Evolutionary conservation across 2,113 vertebrate species (phyloP).

Genomic region (Pseudorectes ferrugineus): DNA sequence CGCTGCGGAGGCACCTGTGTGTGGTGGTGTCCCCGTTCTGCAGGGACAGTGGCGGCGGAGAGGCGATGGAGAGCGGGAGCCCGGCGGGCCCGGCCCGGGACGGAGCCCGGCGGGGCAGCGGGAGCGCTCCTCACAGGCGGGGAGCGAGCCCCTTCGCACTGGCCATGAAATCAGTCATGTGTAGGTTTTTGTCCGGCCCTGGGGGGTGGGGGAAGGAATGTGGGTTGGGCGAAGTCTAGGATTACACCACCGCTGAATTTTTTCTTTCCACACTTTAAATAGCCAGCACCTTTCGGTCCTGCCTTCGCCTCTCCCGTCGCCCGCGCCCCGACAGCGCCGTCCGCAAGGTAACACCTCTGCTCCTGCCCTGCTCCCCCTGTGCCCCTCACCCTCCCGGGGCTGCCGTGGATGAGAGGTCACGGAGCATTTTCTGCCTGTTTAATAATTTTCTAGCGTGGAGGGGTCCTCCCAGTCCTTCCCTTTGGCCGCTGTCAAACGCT

Average conservation of each 20-base stretch:
- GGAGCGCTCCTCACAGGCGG: neutral
- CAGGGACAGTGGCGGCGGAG: rapidly evolving
- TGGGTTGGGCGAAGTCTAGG: constrained; percentile 84
- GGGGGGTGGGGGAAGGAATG: constrained; percentile 64
- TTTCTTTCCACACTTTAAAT: constrained; percentile 72
- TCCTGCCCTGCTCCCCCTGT: neutral
- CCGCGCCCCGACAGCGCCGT: constrained; percentile 17
- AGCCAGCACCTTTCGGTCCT: constrained; percentile 68
- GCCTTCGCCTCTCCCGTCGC: neutral
- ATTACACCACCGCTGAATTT: constrained; percentile 74
- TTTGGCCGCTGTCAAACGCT: neutral
- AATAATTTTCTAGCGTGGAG: neutral
- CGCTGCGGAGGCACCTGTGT: neutral
- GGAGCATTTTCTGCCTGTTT: neutral
- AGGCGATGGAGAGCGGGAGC: neutral
- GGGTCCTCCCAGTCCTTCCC: neutral
- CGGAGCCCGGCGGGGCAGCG: rapidly evolving
- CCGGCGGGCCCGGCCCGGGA: rapidly evolving
- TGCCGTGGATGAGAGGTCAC: neutral
- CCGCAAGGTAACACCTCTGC: constrained; percentile 62
- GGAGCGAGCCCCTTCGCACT: constrained; percentile 10
- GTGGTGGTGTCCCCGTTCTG: neutral
- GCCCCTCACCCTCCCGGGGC: neutral
- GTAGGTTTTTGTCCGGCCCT: constrained; percentile 55
- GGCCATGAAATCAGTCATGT: constrained; percentile 56